These are phyloP conservation scores for Xenopus petersii DNA, from an alignment of 2,797 vertebrate genomes.

Conservation along the genomic window DNA sequence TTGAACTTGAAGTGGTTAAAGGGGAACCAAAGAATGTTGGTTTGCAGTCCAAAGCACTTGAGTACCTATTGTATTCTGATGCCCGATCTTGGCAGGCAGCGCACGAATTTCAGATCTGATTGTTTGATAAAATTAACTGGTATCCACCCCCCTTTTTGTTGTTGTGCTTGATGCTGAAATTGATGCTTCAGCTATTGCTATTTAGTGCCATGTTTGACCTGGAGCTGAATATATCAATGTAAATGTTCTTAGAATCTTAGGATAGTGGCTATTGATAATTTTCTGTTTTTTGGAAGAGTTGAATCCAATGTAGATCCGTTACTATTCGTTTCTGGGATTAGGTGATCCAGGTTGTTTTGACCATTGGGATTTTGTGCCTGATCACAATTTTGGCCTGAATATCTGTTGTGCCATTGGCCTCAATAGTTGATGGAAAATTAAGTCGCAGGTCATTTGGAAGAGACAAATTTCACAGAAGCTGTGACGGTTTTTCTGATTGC, in stretches of 20 bases:
- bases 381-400: no score
- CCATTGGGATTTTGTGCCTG: no score
- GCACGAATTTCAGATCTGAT: constrained; percentile 78
- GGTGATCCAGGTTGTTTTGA: no score
- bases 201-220: constrained; percentile 54
- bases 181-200: constrained; percentile 54
- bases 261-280: constrained; percentile 56
- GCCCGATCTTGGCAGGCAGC: constrained; percentile 76
- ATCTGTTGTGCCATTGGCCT: no score
- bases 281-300: constrained; percentile 64
- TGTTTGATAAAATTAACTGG: constrained; percentile 69
- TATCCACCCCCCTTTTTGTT: constrained; percentile 51
- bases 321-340: no score
- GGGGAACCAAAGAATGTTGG: constrained; percentile 54
- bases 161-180: constrained; percentile 46
- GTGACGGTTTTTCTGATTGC: no score
- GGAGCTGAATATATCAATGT: constrained; percentile 51
- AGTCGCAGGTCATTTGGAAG: no score
- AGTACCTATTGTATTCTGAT: constrained; percentile 64
- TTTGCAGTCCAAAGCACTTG: constrained; percentile 62
- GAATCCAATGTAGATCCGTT: constrained; percentile 26
- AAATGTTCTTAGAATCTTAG: constrained; percentile 48
- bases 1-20: neutral
- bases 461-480: no score
- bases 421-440: no score